These are phyloP conservation scores for Deilephila porcellus DNA, from an alignment of 2,888 invertebrate species.

Conservation along the genomic window DNA sequence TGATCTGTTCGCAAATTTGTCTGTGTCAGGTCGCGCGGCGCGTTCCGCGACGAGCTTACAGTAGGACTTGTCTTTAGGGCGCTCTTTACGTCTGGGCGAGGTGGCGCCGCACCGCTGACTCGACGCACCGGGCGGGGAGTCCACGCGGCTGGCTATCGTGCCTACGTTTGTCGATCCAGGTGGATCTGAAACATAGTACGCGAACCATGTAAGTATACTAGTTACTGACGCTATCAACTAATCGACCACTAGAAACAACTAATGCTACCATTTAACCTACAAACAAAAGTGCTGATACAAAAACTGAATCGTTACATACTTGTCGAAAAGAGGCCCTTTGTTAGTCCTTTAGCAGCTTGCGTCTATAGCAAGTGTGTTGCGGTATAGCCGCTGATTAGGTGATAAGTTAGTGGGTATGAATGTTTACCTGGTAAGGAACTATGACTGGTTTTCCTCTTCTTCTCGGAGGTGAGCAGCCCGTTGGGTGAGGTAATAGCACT, in stretches of 20 bases:
- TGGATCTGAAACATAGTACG: constrained; percentile 64
- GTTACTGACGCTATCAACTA: not conserved
- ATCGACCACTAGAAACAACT: not conserved
- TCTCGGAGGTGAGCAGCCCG: constrained; percentile 86
- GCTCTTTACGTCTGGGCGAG: constrained; percentile 70
- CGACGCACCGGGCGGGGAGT: constrained; percentile 67
- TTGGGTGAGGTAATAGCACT: constrained; percentile 82
- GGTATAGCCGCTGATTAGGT: not conserved
- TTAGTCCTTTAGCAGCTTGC: not conserved
- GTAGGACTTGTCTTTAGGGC: constrained; percentile 83
- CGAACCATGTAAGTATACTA: constrained; percentile 8
- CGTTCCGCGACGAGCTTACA: constrained; percentile 84
- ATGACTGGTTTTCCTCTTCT: constrained; percentile 87
- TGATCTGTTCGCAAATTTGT: constrained; percentile 75
- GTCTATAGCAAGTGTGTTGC: not conserved
- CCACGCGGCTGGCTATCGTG: constrained; percentile 77
- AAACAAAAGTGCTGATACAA: not conserved
- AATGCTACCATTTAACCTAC: not conserved
- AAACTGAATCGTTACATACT: not conserved
- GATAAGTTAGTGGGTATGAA: constrained; percentile 10
- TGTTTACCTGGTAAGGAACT: constrained; percentile 81
- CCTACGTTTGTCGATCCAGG: constrained; percentile 89
- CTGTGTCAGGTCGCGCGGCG: constrained; percentile 56
- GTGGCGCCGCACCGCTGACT: constrained; percentile 61
- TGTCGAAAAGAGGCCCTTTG: constrained; percentile 6